Base-by-base conservation (phyloP, 1,140 invertebrate species). In the Ceratitis capitata region DNA sequence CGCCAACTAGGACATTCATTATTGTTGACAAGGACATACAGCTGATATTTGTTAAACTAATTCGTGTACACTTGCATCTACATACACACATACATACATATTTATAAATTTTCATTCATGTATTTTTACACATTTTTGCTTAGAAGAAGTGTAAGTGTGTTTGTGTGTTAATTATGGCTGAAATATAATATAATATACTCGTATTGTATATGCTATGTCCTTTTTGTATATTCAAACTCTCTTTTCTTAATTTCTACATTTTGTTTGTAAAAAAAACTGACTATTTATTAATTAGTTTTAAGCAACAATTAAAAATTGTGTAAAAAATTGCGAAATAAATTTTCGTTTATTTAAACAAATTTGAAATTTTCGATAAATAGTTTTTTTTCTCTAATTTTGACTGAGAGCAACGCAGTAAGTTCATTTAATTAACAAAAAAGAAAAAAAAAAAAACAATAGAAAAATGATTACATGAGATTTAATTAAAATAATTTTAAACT, bases 251-350 rank as follows among this genome's bases (percentile, higher is more conserved):
- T 9, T 56, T 56, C 51, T 23, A 56, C 10, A 45, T 64, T 78
- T 78, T 23, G 16, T 4, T n/a, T n/a, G n/a, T n/a, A n/a, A 23
- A 29, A 64, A 69, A 69, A 39, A 78, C 39, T 47, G 39, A 7
- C 23, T 78, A 78, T 78, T 78, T 78, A 78, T 78, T 78, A 23
- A 45, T 78, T 78, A 78, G 69, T 45, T 39, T 10, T 78, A 78
- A 78, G 69, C 16, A 26, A 23, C 35, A 78, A 78, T 78, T 78
- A 23, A 23, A 78, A 78, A 78, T 78, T 78, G 69, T 78, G 39
- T 45, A 78, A n/a, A 78, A 78, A 64, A 5, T 32, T 78, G 35
- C 42, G 14, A 78, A 45, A 78, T 45, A 78, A 78, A 78, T 45
- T 45, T 69, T 78, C 19, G n/a, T 78, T n/a, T 78, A 78, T 45